Base-by-base conservation (phyloP, 2,888 invertebrate species). In the Callimorpha dominula region DNA sequence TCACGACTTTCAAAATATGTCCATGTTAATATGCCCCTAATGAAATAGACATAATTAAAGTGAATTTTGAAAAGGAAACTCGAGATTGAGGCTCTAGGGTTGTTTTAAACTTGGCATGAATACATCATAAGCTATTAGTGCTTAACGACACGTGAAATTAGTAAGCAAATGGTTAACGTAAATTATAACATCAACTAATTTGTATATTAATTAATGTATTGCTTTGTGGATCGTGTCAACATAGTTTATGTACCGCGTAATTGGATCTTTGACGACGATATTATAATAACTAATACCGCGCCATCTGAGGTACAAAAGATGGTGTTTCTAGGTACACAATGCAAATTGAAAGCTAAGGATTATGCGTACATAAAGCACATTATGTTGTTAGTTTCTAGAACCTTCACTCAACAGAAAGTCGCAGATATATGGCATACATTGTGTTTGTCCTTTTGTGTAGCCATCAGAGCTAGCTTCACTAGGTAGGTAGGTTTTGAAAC, bases 161-260 rank as follows among this genome's bases (percentile, higher is more conserved):
- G 64, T 65, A 40, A 2, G 17, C 43, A 60, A n/a, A 54, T 40
- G 15, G n/a, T 54, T 40, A 49, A 17, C 67, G 17, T 20, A 42
- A 68, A 57, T 60, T 68, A 68, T 68, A 68, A 60, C 31, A 68
- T 52, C 12, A 40, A 67, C 68, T 68, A 68, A 68, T 68, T 60
- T 68, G 43, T 60, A 43, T 54, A 65, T 43, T 65, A 65, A 70
- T 70, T 65, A 65, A 54, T 46, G n/a, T 54, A 52, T 62, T 15
- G 40, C 50, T 20, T 43, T 15, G 43, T 54, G 54, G 8, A 64
- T 64, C 20, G 17, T 52, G 64, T 64, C 42, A 63, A 46, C 43
- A 54, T 60, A 68, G 43, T 15, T 50, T 65, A 65, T 50, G 15
- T 31, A 9, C 49, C 31, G 31, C 31, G 12, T 65, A 50, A 65